phyloP scores from a whole-genome alignment of 1,140 invertebrate species.

The Caenorhabditis latens region DNA sequence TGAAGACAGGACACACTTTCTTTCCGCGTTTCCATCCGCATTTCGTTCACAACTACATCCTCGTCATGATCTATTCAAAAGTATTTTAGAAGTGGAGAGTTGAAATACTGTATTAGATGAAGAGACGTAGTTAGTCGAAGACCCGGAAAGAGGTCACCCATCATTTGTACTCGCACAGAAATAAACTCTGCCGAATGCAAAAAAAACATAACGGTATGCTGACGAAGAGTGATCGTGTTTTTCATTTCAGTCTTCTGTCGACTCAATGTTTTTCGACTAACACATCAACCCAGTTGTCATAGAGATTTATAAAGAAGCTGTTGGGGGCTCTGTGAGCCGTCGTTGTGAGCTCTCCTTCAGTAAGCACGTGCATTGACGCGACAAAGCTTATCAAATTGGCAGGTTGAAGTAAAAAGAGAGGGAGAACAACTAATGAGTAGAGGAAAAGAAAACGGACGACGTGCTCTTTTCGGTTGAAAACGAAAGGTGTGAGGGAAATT shows the following conservation, averaged over 20 bases:
- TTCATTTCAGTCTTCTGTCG: not conserved
- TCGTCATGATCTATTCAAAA: constrained; percentile 13
- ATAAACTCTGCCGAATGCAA: constrained; percentile 6
- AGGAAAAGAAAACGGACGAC: not conserved
- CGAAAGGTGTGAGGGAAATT: not conserved
- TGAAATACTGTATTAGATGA: not conserved
- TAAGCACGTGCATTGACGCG: not conserved
- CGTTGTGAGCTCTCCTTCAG: not conserved
- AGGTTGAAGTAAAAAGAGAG: not conserved
- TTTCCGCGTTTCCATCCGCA: too few species aligned
- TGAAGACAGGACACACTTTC: not conserved
- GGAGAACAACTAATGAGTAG: too few species aligned
- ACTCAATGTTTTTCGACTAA: not conserved
- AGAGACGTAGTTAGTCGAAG: constrained; percentile 26
- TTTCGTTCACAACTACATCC: not conserved
- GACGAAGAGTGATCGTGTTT: constrained; percentile 19
- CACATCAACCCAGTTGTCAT: constrained; percentile 3
- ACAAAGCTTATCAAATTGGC: constrained; percentile 43
- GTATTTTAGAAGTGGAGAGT: constrained; percentile 21
- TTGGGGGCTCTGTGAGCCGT: not conserved
- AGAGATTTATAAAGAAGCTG: constrained; percentile 20
- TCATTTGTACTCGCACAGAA: not conserved
- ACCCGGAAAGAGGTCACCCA: constrained; percentile 33
- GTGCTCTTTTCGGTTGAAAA: constrained; percentile 27
- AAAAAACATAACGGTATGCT: constrained; percentile 3